A percentile compares a stretch with the other conserved stretches of the same genome.
Evolutionary conservation across 2,888 invertebrate genomes (phyloP).

Genomic region (Mimachlamys varia): DNA sequence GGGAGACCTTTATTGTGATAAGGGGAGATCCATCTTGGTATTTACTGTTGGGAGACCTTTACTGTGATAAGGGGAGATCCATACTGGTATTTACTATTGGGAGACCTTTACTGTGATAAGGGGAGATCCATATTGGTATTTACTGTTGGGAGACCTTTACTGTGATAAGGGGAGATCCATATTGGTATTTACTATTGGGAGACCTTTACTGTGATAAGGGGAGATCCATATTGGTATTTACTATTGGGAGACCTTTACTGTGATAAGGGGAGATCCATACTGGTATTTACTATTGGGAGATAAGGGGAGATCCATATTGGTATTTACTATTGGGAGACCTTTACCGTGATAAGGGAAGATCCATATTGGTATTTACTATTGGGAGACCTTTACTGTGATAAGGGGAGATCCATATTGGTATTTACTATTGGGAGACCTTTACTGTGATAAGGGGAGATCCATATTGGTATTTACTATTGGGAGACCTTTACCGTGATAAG

Average conservation of each 20-base stretch:
- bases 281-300: conserved; percentile 4
- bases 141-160: background rate
- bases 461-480: background rate
- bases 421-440: conserved; percentile 4
- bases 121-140: background rate
- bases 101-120: background rate
- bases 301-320: too few species aligned
- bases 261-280: background rate
- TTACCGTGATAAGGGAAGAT: background rate
- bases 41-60: background rate
- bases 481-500: background rate
- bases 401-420: background rate
- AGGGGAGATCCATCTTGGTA: background rate
- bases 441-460: background rate
- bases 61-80: background rate
- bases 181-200: conserved; percentile 1
- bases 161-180: background rate
- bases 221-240: background rate
- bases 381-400: background rate
- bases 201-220: background rate
- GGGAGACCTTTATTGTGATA: background rate
- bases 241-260: background rate
- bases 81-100: background rate
- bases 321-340: conserved; percentile 4
- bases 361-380: conserved; percentile 18